Conservation (phyloP, 2,113 vertebrate genomes). For the Varanus komodoensis region DNA sequence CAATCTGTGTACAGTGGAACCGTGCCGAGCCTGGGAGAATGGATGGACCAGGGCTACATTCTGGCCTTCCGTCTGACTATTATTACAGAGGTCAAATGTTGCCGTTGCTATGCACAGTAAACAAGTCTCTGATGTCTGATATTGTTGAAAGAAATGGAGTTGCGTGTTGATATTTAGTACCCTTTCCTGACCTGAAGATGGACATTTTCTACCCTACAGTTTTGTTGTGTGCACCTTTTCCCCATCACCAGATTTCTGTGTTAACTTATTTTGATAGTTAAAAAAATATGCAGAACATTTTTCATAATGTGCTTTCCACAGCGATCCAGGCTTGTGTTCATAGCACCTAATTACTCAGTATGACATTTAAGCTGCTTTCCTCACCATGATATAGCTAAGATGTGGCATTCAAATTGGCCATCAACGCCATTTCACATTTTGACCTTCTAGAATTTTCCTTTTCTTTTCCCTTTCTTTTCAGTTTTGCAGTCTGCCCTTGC, state of each 20-base stretch:
- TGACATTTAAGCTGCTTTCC: slow-evolving; percentile 72
- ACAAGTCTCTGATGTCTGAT: background rate
- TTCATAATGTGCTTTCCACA: slow-evolving; percentile 48
- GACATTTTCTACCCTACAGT: background rate
- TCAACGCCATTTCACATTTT: slow-evolving; percentile 58
- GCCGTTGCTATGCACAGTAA: background rate
- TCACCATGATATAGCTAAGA: slow-evolving; percentile 48
- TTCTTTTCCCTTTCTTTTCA: slow-evolving; percentile 25
- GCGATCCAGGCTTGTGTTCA: slow-evolving; percentile 66
- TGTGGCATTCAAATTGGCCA: slow-evolving; percentile 54
- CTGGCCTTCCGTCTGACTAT: background rate
- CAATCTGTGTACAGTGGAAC: too few species aligned
- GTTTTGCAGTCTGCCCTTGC: slow-evolving; percentile 64
- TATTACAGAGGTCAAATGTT: background rate
- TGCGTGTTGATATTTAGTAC: background rate
- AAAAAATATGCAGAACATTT: slow-evolving; percentile 59
- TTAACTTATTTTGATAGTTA: slow-evolving; percentile 44
- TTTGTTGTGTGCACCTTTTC: slow-evolving; percentile 36
- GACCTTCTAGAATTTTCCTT: slow-evolving; percentile 27
- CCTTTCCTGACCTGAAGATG: background rate
- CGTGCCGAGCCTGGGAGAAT: background rate
- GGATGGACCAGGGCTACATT: background rate
- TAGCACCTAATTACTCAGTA: slow-evolving; percentile 71
- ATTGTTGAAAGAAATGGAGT: background rate
- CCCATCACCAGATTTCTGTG: slow-evolving; percentile 4